Evolutionary conservation across 2,113 vertebrate species (phyloP).

Genomic region (Paradoxurus hermaphroditus): DNA sequence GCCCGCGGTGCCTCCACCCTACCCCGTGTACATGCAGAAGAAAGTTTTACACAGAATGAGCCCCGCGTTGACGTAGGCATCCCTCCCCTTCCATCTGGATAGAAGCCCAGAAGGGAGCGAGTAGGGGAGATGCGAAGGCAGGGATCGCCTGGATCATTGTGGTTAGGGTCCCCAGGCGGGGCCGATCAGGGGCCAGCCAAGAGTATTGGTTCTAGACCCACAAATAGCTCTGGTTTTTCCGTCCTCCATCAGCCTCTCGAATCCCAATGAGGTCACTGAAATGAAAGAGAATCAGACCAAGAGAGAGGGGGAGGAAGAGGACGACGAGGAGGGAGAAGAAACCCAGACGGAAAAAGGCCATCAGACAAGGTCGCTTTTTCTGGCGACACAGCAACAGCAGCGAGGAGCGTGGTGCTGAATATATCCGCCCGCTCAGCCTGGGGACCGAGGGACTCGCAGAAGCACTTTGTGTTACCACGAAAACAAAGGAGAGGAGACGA

Average conservation of each 20-base stretch:
- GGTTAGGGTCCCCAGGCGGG: conserved; percentile 53
- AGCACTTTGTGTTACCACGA: conserved; percentile 21
- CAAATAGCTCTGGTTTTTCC: conserved; percentile 66
- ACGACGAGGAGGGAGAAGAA: conserved; percentile 29
- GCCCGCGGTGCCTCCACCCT: neutral
- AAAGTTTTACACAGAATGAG: conserved; percentile 60
- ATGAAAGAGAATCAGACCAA: conserved; percentile 74
- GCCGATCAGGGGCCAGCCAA: conserved; percentile 30
- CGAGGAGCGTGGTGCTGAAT: conserved; percentile 70
- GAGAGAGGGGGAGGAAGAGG: conserved; percentile 38
- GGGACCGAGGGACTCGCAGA: neutral
- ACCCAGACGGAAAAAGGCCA: conserved; percentile 75
- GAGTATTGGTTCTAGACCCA: conserved; percentile 59
- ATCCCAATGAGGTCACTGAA: conserved; percentile 82
- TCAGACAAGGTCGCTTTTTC: conserved; percentile 80
- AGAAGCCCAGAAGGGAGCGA: conserved; percentile 21
- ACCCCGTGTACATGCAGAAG: neutral
- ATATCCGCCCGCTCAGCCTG: conserved; percentile 36
- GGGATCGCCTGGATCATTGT: neutral
- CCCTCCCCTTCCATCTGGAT: neutral
- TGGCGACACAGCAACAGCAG: conserved; percentile 64
- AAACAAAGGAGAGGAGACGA: conserved; percentile 69
- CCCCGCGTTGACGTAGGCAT: conserved; percentile 20
- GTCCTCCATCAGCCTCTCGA: conserved; percentile 58
- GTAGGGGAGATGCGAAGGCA: neutral